Percentiles rank a stretch among this genome's conserved stretches.
Conservation (phyloP, 2,797 vertebrate genomes). For the Silurus aristotelis region DNA sequence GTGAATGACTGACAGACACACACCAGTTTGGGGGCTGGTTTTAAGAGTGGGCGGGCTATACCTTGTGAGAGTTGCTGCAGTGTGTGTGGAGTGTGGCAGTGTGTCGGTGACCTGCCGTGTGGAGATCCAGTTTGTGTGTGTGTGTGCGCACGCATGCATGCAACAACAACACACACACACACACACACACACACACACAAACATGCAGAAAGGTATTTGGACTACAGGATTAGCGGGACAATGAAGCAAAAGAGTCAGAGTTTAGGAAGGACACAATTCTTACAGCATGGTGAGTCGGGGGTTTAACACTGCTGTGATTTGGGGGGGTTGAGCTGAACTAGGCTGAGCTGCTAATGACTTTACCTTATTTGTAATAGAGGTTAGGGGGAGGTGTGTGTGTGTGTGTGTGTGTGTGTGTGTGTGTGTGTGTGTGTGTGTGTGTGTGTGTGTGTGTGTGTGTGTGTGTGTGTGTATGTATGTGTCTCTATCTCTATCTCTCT, state of each 20-base stretch:
- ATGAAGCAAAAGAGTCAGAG: slow-evolving; percentile 60
- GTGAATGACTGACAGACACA: slow-evolving; percentile 48
- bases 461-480: slow-evolving; percentile 21
- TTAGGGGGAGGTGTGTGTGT: slow-evolving; percentile 51
- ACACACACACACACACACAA: slow-evolving; percentile 34
- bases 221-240: slow-evolving; percentile 45
- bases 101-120: slow-evolving; percentile 55
- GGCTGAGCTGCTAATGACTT: slow-evolving; percentile 57
- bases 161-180: slow-evolving; percentile 16
- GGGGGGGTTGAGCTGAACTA: slow-evolving; percentile 32
- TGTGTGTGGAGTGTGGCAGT: slow-evolving; percentile 61
- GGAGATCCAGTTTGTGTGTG: background rate
- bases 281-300: slow-evolving; percentile 68
- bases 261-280: slow-evolving; percentile 44
- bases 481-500: slow-evolving; percentile 19
- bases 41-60: slow-evolving; percentile 63
- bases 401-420: slow-evolving; percentile 35
- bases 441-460: slow-evolving; percentile 34
- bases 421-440: slow-evolving; percentile 31
- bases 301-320: slow-evolving; percentile 12
- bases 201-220: slow-evolving; percentile 18
- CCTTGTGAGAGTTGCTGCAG: slow-evolving; percentile 56
- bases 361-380: slow-evolving; percentile 51
- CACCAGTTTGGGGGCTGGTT: slow-evolving; percentile 30
- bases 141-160: slow-evolving; percentile 11